A percentile compares a stretch with the other conserved stretches of the same genome.
Evolutionary conservation across 2,888 invertebrate species (phyloP).

Genomic region (Merodon equestris): DNA sequence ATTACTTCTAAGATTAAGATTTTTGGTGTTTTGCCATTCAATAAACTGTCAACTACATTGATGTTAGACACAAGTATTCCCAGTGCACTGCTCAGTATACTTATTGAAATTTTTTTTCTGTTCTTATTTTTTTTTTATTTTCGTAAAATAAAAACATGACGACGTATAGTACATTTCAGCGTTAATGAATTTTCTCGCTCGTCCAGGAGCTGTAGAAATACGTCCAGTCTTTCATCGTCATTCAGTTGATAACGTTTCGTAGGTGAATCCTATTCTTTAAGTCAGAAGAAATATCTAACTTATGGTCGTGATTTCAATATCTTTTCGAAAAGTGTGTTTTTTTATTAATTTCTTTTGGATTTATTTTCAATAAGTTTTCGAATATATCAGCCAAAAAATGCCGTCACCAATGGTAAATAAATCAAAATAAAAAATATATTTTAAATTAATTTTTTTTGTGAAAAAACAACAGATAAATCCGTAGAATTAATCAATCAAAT

Average conservation of each 20-base stretch:
- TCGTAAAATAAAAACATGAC: constrained; percentile 65
- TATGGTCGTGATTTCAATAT: constrained; percentile 11
- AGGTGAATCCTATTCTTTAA: constrained; percentile 42
- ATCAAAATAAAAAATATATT: no score
- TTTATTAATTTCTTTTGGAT: not conserved
- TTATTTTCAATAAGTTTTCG: not conserved
- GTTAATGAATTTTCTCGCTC: constrained; percentile 66
- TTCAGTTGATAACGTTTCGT: constrained; percentile 68
- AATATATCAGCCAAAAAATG: constrained; percentile 40
- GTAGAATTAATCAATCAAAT: no score
- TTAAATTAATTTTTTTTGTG: not conserved
- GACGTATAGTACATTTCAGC: constrained; percentile 64
- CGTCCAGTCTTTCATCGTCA: constrained; percentile 68
- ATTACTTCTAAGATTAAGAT: constrained; percentile 55
- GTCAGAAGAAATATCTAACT: constrained; percentile 13
- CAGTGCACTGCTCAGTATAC: constrained; percentile 59
- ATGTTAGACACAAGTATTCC: constrained; percentile 66
- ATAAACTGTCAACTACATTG: constrained; percentile 67
- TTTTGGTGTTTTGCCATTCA: constrained; percentile 67
- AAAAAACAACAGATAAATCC: constrained; percentile 37
- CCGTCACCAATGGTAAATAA: constrained; percentile 59
- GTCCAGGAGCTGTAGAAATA: constrained; percentile 67
- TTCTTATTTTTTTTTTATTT: constrained; percentile 14
- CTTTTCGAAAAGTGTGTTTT: constrained; percentile 16
- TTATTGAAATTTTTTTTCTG: constrained; percentile 55